phyloP scores from a whole-genome alignment of 2,797 vertebrate species.

The Arctocebus calabarensis region DNA sequence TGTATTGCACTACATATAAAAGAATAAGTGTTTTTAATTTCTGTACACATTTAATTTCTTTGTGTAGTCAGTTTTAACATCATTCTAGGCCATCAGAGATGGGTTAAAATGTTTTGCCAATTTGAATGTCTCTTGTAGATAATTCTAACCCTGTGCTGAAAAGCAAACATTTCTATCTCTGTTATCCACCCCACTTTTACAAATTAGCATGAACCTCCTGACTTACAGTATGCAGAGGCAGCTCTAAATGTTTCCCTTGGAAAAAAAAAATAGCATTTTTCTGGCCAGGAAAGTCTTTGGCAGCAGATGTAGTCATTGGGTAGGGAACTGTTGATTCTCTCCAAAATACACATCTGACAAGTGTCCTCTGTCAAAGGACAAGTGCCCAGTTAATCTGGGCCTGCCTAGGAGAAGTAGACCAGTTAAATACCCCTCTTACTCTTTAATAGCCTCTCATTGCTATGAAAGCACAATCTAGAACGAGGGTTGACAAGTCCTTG shows the following conservation, averaged over 20 bases:
- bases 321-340: not conserved
- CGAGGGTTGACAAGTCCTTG: not conserved
- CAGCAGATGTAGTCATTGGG: not conserved
- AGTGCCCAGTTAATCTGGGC: not conserved
- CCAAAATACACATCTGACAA: not conserved
- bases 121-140: not conserved
- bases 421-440: not conserved
- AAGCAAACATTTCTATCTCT: not conserved
- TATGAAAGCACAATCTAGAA: not conserved
- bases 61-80: slow-evolving; percentile 19
- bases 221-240: not conserved
- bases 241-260: not conserved
- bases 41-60: slow-evolving; percentile 23
- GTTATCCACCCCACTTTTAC: not conserved
- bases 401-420: not conserved
- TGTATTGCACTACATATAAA: slow-evolving; percentile 29
- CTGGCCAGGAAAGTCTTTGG: not conserved
- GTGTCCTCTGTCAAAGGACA: not conserved
- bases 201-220: not conserved
- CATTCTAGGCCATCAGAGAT: slow-evolving; percentile 26
- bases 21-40: slow-evolving; percentile 1
- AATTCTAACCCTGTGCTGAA: not conserved
- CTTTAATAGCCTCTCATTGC: not conserved
- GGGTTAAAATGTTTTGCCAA: slow-evolving; percentile 9
- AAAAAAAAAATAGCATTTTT: not conserved